phyloP scores from a whole-genome alignment of 2,797 vertebrate species.

The Mus caroli region DNA sequence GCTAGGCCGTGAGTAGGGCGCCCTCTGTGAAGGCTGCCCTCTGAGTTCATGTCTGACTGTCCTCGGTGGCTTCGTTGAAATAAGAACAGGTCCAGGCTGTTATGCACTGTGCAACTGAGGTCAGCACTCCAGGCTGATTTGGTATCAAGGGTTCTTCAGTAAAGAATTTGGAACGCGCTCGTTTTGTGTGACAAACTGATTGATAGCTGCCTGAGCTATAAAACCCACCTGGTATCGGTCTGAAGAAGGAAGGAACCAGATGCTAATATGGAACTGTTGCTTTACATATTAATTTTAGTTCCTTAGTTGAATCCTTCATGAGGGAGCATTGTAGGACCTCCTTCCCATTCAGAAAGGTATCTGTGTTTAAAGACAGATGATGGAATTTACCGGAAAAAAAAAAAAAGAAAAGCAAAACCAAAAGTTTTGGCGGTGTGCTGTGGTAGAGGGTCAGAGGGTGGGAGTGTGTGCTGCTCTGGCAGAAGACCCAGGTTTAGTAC shows the following conservation, averaged over 20 bases:
- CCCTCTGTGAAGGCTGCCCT: not conserved
- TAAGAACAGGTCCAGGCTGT: not conserved
- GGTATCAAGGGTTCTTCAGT: conserved; percentile 53
- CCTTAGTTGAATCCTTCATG: conserved; percentile 58
- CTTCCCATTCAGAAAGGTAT: not conserved
- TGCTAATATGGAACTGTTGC: not conserved
- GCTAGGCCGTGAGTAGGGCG: not conserved
- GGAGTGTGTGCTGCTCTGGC: not conserved
- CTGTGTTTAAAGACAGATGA: conserved; percentile 41
- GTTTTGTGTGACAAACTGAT: not conserved
- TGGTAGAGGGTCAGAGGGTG: not conserved
- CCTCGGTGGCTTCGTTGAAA: not conserved
- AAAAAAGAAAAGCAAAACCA: not conserved
- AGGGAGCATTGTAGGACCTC: not conserved
- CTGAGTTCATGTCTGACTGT: not conserved
- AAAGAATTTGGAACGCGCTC: conserved; percentile 20
- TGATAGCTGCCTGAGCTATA: not conserved
- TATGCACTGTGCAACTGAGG: not conserved
- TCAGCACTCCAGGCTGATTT: not conserved
- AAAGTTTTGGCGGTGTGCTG: not conserved
- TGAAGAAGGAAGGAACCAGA: conserved; percentile 27
- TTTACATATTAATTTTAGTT: conserved; percentile 50
- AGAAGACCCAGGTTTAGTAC: not conserved
- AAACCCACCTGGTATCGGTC: not conserved
- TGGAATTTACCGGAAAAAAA: not conserved